These are phyloP conservation scores for Mactromeris polynyma DNA, from an alignment of 2,888 invertebrate species.

Conservation along the genomic window DNA sequence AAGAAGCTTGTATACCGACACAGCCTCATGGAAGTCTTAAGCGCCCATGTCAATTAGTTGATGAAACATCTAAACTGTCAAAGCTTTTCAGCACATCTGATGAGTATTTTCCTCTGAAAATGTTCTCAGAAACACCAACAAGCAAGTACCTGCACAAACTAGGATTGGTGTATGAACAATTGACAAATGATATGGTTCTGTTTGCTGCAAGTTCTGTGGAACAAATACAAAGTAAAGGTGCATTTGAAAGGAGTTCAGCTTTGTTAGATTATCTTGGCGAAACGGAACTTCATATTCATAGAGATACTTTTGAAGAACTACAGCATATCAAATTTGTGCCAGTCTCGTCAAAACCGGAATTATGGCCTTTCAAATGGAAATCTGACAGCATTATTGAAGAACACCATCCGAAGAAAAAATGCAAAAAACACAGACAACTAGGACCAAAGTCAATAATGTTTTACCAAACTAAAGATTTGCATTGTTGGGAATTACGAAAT, in stretches of 20 bases:
- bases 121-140: neutral
- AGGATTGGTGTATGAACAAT: conserved; percentile 28
- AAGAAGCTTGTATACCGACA: conserved; percentile 54
- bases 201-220: conserved; percentile 25
- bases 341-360: conserved; percentile 17
- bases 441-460: neutral
- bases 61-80: conserved; percentile 22
- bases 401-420: neutral
- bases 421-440: conserved; percentile 12
- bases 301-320: neutral
- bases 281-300: neutral
- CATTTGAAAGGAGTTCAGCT: neutral
- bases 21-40: conserved; percentile 36
- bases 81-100: conserved; percentile 29
- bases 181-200: conserved; percentile 26
- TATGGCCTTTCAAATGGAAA: conserved; percentile 52
- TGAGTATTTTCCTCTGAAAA: conserved; percentile 31
- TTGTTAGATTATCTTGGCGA: conserved; percentile 33
- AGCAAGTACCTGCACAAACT: neutral
- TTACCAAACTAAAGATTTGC: neutral
- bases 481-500: neutral
- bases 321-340: conserved; percentile 38
- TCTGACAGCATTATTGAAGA: neutral
- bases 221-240: conserved; percentile 27
- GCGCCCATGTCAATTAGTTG: conserved; percentile 44